These are phyloP conservation scores for Eupeodes corollae DNA, from an alignment of 1,140 invertebrate species.

Conservation along the genomic window DNA sequence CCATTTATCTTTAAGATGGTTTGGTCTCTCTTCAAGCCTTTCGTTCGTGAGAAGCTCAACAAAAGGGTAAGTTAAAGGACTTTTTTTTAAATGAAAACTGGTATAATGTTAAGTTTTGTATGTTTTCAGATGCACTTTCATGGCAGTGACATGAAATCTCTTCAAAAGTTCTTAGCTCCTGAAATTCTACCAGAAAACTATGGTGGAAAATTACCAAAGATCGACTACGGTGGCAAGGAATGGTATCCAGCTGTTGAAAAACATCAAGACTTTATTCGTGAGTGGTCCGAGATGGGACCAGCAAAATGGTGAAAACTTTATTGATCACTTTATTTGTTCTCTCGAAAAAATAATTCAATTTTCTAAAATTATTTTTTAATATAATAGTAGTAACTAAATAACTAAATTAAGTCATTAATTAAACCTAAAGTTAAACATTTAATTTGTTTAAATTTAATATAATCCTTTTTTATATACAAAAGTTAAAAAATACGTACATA, in stretches of 20 bases:
- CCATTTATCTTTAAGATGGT: conserved; percentile 81
- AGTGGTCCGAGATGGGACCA: conserved; percentile 54
- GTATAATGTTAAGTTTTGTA: conserved; percentile 2
- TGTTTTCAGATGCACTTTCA: conserved; percentile 68
- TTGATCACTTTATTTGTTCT: conserved; percentile 4
- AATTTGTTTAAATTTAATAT: too few relatives aligned
- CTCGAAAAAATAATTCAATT: too few relatives aligned
- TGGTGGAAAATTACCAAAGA: conserved; percentile 56
- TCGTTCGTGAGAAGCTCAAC: conserved; percentile 72
- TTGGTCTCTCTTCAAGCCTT: conserved; percentile 78
- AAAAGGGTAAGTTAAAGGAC: conserved; percentile 49
- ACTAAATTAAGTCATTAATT: too few relatives aligned
- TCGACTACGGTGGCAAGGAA: conserved; percentile 59
- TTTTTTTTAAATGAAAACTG: background rate
- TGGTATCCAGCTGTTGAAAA: conserved; percentile 59
- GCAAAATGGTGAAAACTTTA: conserved; percentile 37
- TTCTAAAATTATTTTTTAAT: too few relatives aligned
- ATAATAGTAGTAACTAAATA: too few relatives aligned
- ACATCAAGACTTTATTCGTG: conserved; percentile 48
- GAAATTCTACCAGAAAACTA: conserved; percentile 56
- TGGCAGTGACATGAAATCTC: conserved; percentile 56
- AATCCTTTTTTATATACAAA: too few relatives aligned
- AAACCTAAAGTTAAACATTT: too few relatives aligned
- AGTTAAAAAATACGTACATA: too few relatives aligned
- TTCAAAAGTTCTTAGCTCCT: conserved; percentile 62